Percentiles rank a stretch among this genome's conserved stretches.
Conservation (phyloP, 1,140 invertebrate species). For the Scaptomyza montana region DNA sequence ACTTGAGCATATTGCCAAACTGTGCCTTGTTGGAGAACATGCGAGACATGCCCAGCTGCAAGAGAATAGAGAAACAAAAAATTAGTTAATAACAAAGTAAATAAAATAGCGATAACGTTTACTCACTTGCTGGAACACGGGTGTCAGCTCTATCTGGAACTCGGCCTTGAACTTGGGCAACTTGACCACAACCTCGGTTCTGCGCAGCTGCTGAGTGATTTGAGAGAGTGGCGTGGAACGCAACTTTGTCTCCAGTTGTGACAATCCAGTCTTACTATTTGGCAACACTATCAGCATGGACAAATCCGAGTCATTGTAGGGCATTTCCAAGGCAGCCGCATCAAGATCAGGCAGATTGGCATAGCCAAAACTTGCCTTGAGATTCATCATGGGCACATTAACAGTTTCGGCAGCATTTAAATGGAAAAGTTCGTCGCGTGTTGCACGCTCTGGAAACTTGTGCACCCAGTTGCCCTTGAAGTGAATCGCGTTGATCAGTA, state of each 20-base stretch:
- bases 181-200: conserved; percentile 84
- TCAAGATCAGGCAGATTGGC: conserved; percentile 59
- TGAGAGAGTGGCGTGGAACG: conserved; percentile 66
- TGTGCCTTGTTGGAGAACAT: conserved; percentile 86
- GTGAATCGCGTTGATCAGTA: conserved; percentile 88
- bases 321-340: conserved; percentile 69
- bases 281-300: conserved; percentile 86
- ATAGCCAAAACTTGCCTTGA: conserved; percentile 73
- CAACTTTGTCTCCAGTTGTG: conserved; percentile 84
- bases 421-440: conserved; percentile 56
- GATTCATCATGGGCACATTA: conserved; percentile 85
- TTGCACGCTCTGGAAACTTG: conserved; percentile 54
- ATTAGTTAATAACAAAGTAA: not conserved
- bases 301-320: conserved; percentile 84
- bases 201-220: conserved; percentile 66
- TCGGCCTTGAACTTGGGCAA: conserved; percentile 88
- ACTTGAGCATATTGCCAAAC: conserved; percentile 86
- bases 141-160: conserved; percentile 84
- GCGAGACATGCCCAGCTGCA: conserved; percentile 85
- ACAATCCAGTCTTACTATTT: conserved; percentile 84
- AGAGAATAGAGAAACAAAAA: conserved; percentile 11
- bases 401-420: conserved; percentile 52
- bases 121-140: conserved; percentile 84
- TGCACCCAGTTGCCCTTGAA: conserved; percentile 84
- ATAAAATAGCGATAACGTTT: too few relatives aligned